Evolutionary conservation across 2,113 vertebrate genomes (phyloP).

Genomic region (Melanerpes formicivorus): DNA sequence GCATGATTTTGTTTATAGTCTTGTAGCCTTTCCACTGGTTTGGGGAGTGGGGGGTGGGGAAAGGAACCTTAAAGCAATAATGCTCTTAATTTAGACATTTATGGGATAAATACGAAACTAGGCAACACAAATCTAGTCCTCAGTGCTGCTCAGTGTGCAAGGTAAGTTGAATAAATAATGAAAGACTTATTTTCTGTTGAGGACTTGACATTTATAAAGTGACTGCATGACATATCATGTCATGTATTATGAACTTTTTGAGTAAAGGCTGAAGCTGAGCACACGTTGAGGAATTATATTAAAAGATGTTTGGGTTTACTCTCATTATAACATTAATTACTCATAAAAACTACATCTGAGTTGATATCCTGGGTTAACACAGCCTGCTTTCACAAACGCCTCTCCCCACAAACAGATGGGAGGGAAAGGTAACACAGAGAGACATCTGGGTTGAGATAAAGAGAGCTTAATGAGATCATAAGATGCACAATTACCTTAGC

Average conservation of each 20-base stretch:
- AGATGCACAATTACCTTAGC: too few relatives aligned
- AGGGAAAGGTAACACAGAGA: too few relatives aligned
- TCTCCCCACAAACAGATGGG: too few relatives aligned
- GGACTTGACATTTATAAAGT: constrained; percentile 20
- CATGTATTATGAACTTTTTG: constrained; percentile 2
- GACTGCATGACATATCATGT: neutral
- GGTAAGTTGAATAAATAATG: neutral
- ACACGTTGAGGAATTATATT: neutral
- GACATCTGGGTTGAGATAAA: too few relatives aligned
- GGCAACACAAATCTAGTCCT: neutral
- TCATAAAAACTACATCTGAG: neutral
- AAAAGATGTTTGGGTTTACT: neutral
- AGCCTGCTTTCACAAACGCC: too few relatives aligned
- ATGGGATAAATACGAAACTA: neutral
- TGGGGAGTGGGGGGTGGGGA: too few relatives aligned
- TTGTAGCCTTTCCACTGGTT: neutral
- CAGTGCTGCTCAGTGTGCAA: neutral
- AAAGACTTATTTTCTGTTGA: constrained; percentile 24
- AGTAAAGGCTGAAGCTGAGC: neutral
- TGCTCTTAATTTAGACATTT: neutral
- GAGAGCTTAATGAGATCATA: too few relatives aligned
- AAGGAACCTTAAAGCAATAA: neutral
- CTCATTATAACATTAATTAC: neutral
- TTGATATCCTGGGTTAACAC: too few relatives aligned
- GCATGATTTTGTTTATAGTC: neutral